A percentile compares a stretch with the other conserved stretches of the same genome.
These are phyloP conservation scores for Griposia aprilina DNA, from an alignment of 2,888 invertebrate genomes.

Conservation along the genomic window DNA sequence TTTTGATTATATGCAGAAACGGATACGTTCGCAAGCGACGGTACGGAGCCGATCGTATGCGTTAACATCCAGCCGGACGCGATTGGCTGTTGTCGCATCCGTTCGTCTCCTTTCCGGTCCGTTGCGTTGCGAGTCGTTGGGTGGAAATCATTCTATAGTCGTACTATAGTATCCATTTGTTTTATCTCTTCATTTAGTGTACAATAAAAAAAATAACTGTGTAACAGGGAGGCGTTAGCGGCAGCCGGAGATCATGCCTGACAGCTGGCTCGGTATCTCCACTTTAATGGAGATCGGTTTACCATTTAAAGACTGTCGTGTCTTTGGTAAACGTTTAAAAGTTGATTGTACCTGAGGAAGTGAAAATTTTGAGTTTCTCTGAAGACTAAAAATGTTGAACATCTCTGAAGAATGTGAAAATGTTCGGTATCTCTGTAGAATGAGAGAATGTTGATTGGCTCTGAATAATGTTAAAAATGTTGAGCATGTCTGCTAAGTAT, in stretches of 20 bases:
- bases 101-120: too few relatives aligned
- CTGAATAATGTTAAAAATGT: background rate
- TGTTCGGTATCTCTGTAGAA: background rate
- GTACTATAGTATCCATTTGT: too few relatives aligned
- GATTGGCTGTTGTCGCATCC: too few relatives aligned
- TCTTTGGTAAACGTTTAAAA: constrained; percentile 8
- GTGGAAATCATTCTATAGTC: too few relatives aligned
- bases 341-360: background rate
- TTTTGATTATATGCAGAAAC: too few relatives aligned
- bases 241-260: constrained; percentile 92
- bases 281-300: constrained; percentile 68
- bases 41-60: too few relatives aligned
- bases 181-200: background rate
- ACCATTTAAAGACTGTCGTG: constrained; percentile 45
- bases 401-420: background rate
- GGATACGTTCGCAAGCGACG: too few relatives aligned
- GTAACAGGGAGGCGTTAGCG: constrained; percentile 93
- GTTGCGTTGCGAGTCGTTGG: too few relatives aligned
- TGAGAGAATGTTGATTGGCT: background rate
- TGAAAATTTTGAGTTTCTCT: constrained; percentile 1
- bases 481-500: background rate
- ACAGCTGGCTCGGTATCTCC: constrained; percentile 60
- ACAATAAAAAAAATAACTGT: background rate
- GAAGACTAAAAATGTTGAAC: background rate
- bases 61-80: too few relatives aligned